Evolutionary conservation across 2,888 invertebrate species (phyloP).

Genomic region (Caenorhabditis wallacei): DNA sequence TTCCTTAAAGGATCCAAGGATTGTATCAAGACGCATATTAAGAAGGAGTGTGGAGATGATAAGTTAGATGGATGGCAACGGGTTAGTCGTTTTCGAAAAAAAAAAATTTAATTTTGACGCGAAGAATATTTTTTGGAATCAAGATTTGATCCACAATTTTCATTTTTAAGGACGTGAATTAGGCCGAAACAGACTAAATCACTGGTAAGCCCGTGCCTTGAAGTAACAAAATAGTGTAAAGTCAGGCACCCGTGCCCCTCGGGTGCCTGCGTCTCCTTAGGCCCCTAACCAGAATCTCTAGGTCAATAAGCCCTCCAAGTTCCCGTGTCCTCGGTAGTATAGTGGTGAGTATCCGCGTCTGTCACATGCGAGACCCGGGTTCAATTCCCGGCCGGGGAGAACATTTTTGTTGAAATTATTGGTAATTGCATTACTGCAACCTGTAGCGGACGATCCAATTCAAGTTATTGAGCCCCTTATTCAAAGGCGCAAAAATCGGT

Average conservation of each 20-base stretch:
- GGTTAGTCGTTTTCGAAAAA: too few relatives aligned
- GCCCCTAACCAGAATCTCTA: background rate
- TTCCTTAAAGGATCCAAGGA: slow-evolving; percentile 56
- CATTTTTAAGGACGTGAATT: too few relatives aligned
- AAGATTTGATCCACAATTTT: too few relatives aligned
- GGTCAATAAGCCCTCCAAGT: background rate
- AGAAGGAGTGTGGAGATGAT: slow-evolving; percentile 52
- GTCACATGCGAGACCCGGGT: slow-evolving; percentile 76
- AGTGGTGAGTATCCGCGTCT: slow-evolving; percentile 77
- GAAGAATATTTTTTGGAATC: too few relatives aligned
- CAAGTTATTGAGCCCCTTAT: too few relatives aligned
- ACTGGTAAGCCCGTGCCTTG: too few relatives aligned
- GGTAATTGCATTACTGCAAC: background rate
- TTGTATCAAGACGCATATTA: slow-evolving; percentile 51
- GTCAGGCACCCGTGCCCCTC: too few relatives aligned
- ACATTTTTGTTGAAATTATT: slow-evolving; percentile 8
- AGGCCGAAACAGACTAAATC: too few relatives aligned
- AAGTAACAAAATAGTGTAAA: too few relatives aligned
- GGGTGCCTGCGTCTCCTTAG: background rate
- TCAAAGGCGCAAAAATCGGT: too few relatives aligned
- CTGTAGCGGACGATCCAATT: too few relatives aligned
- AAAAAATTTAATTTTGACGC: too few relatives aligned
- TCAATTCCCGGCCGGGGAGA: slow-evolving; percentile 77
- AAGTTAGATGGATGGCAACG: slow-evolving; percentile 44
- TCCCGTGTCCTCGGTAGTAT: slow-evolving; percentile 71